Evolutionary conservation across 2,888 invertebrate genomes (phyloP).

Genomic region (Drosophila eohydei): DNA sequence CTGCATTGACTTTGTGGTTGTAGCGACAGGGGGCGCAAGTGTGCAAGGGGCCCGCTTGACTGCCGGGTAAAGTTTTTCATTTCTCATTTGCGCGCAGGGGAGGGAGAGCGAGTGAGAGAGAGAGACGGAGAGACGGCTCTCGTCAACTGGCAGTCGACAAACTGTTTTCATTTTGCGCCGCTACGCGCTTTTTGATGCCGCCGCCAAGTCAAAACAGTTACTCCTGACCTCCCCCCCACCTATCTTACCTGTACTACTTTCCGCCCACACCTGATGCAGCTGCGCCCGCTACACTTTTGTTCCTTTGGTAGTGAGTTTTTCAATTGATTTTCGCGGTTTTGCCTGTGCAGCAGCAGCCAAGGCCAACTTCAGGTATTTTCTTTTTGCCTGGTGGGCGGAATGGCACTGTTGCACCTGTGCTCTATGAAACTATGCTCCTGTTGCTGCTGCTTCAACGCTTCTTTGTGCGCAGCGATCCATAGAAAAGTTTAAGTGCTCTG

Average conservation of each 20-base stretch:
- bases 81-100: conserved; percentile 50
- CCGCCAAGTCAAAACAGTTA: conserved; percentile 73
- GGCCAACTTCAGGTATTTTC: conserved; percentile 42
- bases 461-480: conserved; percentile 74
- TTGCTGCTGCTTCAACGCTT: conserved; percentile 63
- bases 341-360: conserved; percentile 60
- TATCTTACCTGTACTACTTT: neutral
- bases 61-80: conserved; percentile 69
- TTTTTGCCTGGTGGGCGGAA: conserved; percentile 4
- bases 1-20: conserved; percentile 72
- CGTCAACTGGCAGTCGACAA: conserved; percentile 58
- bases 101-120: neutral
- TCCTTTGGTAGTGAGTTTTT: conserved; percentile 66
- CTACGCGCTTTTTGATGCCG: conserved; percentile 79
- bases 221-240: neutral
- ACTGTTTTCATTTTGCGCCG: conserved; percentile 79
- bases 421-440: conserved; percentile 19
- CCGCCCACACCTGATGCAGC: conserved; percentile 17
- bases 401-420: conserved; percentile 66
- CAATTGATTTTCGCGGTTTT: conserved; percentile 81
- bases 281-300: conserved; percentile 39
- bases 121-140: neutral
- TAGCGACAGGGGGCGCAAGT: neutral
- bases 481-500: conserved; percentile 78
- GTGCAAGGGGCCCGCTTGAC: conserved; percentile 31